phyloP scores from a whole-genome alignment of 92 coral and sea anemone genomes.

The Phymanthus crucifer region DNA sequence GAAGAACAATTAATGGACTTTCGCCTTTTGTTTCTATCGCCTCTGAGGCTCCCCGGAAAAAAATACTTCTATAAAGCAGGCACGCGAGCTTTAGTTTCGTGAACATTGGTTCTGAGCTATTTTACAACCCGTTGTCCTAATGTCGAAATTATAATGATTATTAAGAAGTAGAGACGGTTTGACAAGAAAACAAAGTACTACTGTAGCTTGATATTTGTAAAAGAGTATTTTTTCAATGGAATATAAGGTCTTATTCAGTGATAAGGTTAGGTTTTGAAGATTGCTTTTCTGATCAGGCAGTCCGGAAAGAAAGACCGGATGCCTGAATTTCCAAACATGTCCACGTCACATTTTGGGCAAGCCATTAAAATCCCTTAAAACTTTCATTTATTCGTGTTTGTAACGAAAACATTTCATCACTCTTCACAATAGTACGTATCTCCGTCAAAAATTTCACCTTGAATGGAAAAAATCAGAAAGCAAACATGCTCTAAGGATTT shows the following conservation, averaged over 20 bases:
- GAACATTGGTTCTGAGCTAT: not conserved
- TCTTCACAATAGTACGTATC: constrained; percentile 64
- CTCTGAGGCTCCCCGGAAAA: constrained; percentile 51
- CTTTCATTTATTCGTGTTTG: constrained; percentile 82
- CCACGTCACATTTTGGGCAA: constrained; percentile 47
- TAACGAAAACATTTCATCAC: constrained; percentile 88
- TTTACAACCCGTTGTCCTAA: constrained; percentile 3
- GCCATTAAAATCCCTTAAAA: constrained; percentile 80
- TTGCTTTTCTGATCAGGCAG: constrained; percentile 34
- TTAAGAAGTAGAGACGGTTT: not conserved
- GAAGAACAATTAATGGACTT: constrained; percentile 69
- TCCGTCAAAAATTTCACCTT: constrained; percentile 50
- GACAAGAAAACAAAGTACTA: constrained; percentile 7
- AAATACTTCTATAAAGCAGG: constrained; percentile 13
- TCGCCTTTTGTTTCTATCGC: constrained; percentile 55
- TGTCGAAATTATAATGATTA: not conserved
- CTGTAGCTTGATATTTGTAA: not conserved
- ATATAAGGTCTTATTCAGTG: constrained; percentile 33
- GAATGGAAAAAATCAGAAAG: constrained; percentile 59
- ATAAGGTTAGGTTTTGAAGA: constrained; percentile 14
- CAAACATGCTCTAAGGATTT: constrained; percentile 58
- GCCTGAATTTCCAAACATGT: constrained; percentile 59
- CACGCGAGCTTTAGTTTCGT: constrained; percentile 30
- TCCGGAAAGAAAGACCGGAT: constrained; percentile 67
- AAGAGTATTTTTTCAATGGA: constrained; percentile 7